Evolutionary conservation across 37 sponge, comb jelly and placozoan species (phyloP).

Genomic region (Aplysina aerophoba): DNA sequence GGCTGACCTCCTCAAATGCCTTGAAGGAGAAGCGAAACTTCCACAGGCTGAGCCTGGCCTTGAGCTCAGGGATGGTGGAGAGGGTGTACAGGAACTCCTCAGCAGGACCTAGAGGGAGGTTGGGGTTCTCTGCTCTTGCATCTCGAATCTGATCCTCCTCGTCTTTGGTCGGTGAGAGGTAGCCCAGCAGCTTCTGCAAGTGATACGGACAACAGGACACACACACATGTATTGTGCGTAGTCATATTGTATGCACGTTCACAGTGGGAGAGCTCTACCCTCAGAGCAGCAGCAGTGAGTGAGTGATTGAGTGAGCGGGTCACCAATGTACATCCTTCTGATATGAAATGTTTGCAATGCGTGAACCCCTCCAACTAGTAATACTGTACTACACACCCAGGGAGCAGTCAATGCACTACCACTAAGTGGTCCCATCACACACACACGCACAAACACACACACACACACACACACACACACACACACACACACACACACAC

Average conservation of each 20-base stretch:
- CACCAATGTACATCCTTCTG: no score
- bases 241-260: no score
- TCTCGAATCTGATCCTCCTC: slow-evolving; percentile 76
- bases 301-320: no score
- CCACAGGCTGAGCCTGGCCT: slow-evolving; percentile 86
- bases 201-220: neutral
- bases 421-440: neutral
- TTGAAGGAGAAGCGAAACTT: slow-evolving; percentile 84
- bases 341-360: no score
- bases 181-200: slow-evolving; percentile 68
- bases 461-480: no score
- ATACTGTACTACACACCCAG: slow-evolving; percentile 20
- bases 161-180: slow-evolving; percentile 81
- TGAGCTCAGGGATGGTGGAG: slow-evolving; percentile 84
- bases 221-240: no score
- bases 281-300: no score
- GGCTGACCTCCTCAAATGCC: slow-evolving; percentile 72
- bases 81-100: slow-evolving; percentile 91
- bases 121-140: slow-evolving; percentile 71
- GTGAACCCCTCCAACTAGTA: no score
- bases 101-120: slow-evolving; percentile 81
- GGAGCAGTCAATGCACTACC: neutral
- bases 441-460: neutral
- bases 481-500: no score
- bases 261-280: no score